Base-by-base conservation (phyloP, 2,113 vertebrate species). In the Zosterops borbonicus region DNA sequence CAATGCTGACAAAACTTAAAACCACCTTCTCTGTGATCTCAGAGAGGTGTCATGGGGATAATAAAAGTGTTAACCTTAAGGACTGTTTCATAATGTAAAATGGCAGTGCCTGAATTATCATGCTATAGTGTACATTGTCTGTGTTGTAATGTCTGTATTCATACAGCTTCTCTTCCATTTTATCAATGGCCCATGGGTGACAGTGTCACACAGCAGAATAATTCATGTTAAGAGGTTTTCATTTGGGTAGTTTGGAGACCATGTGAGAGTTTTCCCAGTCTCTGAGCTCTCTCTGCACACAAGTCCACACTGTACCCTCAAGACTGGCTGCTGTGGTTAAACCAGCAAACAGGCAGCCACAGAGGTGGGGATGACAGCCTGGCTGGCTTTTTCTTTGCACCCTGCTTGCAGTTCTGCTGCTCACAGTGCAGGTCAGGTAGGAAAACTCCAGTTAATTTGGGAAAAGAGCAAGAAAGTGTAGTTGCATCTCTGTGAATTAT, bases 91-190 rank as follows among this genome's bases (percentile, higher is more conserved):
- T 85, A 75, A 95, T 94, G 86, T 92, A 77, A 93, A 95, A 94
- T 86, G 94, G 91, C 84, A 95, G 95, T 97, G 96, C 96, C 96
- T 95, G 93, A 88, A 89, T 91, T 82, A 71, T 18, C 74, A 83
- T 73, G 89, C 67, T 92, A 67, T 83, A 70, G 55, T 81, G 55
- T 89, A 59, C 7, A 7, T 77, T 67, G 76, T 97, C 83, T 83
- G 29, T 92, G 84, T 97, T 55, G 10, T 85, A 96, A 25, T 31
- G 64, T 90, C 71, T 95, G 6, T 86, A 88, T 35, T 68, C 81
- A 62, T 76, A 67, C 27, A 76, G 37, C 71, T 89, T 90, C 76
- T 86, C 19, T 47, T 92, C 52, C 21, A 20, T 86, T 86, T 89
- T 85, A 59, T 35, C 1, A 8, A 39, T 12, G 53, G 83, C 60